These are phyloP conservation scores for Atherinosoma microstoma DNA, from an alignment of 2,797 vertebrate genomes.

Conservation along the genomic window DNA sequence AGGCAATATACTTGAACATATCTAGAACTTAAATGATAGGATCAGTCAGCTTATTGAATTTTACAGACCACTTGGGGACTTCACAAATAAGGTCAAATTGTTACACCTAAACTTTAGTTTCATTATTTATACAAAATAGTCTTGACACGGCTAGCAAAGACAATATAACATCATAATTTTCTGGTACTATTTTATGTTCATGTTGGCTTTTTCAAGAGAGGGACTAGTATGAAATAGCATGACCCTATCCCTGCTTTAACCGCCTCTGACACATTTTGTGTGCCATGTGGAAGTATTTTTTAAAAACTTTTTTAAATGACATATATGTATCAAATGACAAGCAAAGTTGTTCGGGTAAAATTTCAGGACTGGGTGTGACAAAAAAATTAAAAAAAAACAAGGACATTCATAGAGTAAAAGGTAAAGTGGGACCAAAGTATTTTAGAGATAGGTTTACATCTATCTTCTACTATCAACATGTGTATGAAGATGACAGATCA, in stretches of 20 bases:
- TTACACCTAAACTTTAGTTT: not conserved
- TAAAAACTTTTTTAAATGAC: too few species aligned
- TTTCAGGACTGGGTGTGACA: too few species aligned
- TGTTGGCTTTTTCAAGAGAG: not conserved
- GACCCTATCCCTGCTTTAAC: not conserved
- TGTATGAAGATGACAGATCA: too few species aligned
- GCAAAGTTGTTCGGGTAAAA: too few species aligned
- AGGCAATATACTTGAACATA: not conserved
- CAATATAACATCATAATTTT: too few species aligned
- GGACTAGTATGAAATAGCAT: not conserved
- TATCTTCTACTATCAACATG: not conserved
- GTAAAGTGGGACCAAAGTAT: too few species aligned
- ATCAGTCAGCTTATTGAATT: not conserved
- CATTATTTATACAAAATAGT: not conserved
- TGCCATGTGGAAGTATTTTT: not conserved
- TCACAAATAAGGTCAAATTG: not conserved
- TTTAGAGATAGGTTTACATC: not conserved
- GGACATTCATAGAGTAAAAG: too few species aligned
- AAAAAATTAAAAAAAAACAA: too few species aligned
- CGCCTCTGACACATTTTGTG: not conserved
- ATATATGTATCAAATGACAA: too few species aligned
- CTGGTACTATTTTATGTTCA: not conserved
- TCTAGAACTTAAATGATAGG: not conserved
- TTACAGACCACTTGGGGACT: not conserved
- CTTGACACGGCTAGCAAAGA: too few species aligned